phyloP scores from a whole-genome alignment of 2,888 invertebrate genomes.

The Calameuta pallipes region DNA sequence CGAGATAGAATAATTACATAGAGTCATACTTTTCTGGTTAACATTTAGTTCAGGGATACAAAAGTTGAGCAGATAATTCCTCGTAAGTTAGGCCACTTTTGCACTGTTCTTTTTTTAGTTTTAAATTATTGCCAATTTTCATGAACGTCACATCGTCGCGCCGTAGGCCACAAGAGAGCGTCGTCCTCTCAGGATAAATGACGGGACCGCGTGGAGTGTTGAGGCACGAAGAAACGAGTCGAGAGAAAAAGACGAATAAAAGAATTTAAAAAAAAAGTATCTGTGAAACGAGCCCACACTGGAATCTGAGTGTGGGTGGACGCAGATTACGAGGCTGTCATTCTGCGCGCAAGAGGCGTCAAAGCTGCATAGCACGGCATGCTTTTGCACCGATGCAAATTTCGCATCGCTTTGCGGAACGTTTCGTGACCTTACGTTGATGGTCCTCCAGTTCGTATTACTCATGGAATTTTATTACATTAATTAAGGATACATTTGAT shows the following conservation, averaged over 20 bases:
- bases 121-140: slow-evolving; percentile 8
- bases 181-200: slow-evolving; percentile 40
- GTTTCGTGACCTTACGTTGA: not conserved
- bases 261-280: slow-evolving; percentile 10
- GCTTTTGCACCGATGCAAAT: slow-evolving; percentile 42
- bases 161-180: not conserved
- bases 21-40: not conserved
- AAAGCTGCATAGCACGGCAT: slow-evolving; percentile 4
- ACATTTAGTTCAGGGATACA: not conserved
- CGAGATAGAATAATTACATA: not conserved
- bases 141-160: slow-evolving; percentile 1
- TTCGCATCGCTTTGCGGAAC: slow-evolving; percentile 15
- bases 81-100: not conserved
- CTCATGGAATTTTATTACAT: not conserved
- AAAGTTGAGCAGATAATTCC: not conserved
- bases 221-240: slow-evolving; percentile 13
- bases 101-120: not conserved
- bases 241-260: slow-evolving; percentile 18
- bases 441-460: not conserved
- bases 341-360: slow-evolving; percentile 22
- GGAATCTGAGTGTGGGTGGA: slow-evolving; percentile 1
- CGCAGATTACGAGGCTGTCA: slow-evolving; percentile 29
- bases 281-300: not conserved
- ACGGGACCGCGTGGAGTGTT: slow-evolving; percentile 30
- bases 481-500: not conserved